Evolutionary conservation across 1,140 invertebrate genomes (phyloP), one percentile per base, ranked within the genome.

Genomic region (Contarinia nasturtii): DNA sequence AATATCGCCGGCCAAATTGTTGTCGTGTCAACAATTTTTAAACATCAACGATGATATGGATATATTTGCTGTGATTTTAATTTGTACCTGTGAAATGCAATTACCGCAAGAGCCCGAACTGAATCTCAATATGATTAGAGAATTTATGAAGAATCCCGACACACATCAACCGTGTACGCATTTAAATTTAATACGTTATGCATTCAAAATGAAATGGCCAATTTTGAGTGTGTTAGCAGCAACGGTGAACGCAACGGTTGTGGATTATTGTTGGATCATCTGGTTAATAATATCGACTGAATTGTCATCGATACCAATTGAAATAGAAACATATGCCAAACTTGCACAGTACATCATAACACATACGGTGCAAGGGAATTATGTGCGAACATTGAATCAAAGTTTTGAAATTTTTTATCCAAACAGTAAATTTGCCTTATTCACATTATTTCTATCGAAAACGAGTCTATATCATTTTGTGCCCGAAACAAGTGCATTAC

Each of bases 351-450:
- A 40, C 7, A 4, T 63, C 2, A 54, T 75, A 20, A 51, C 64
- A 15, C 53, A 54, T 46, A 58, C 67, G 50, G 54, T 75, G 27
- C 54, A 55, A 7, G 52, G 51, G 2, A 59, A 64, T 4, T 69
- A 65, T 50, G 50, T 69, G 5, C 59, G 56, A 43, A 68, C 69
- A 0, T 44, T 77, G n/a, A 57, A 57, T 11, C 57, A 67, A 51
- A 74, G 72, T 49, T 64, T 73, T 27, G 50, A 63, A 43, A 73
- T 76, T 47, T 77, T 77, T 54, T 66, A 75, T 46, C 66, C 69
- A 17, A 8, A 33, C 2, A 33, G 19, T 27, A 19, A 37, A 20
- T 43, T 48, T 17, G 19, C 17, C 4, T 18, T 36, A 2, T 48
- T 48, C 12, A 48, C 47, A 33, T 17, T 18, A n/a, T 48, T 33